Base-by-base conservation (phyloP, 1,140 invertebrate species). In the Helicoverpa armigera region DNA sequence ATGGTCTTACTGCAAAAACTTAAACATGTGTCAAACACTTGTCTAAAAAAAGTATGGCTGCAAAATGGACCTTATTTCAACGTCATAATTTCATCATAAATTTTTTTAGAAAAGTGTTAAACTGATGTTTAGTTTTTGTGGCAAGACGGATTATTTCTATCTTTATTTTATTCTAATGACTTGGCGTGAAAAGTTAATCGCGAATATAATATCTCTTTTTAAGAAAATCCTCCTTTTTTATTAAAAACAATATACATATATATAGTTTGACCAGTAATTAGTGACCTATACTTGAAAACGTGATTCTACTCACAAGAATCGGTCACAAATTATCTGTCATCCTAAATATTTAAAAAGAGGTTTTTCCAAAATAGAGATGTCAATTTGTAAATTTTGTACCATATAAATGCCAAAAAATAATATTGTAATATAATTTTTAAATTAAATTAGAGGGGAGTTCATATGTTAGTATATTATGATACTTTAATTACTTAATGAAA, bases 321-420 rank as follows among this genome's bases (percentile, higher is more conserved):
- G 23, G 23, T 23, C 23, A 23, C 23, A 23, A 23, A 23, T 23
- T 23, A 23, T 2, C 23, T 1, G 23, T 23, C 23, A 23, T 2
- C 0, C 23, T 23, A 23, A 23, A 23, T 35, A 18, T 53, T 31
- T 5, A 48, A 51, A 50, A 35, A 77, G 48, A 77, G 75, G 61
- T 77, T 77, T 50, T 67, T 18, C 48, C 54, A 11, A 29, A 18
- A 75, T 11, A 0, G 14, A 11, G 23, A 31, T 35, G 50, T 7
- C 3, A 18, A 61, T 77, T 77, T 81, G 89, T 91, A 91, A 82
- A 91, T 91, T 90, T 85, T 91, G 90, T 92, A 90, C 83, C 86
- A 90, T 91, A 91, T 85, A 90, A 89, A 92, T 92, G 90, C 91
- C 91, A 92, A 92, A 92, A 78, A 90, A 92, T 87, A 88, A 85